Conservation (phyloP, 1,140 invertebrate species). For the Cheumatopsyche charites region DNA sequence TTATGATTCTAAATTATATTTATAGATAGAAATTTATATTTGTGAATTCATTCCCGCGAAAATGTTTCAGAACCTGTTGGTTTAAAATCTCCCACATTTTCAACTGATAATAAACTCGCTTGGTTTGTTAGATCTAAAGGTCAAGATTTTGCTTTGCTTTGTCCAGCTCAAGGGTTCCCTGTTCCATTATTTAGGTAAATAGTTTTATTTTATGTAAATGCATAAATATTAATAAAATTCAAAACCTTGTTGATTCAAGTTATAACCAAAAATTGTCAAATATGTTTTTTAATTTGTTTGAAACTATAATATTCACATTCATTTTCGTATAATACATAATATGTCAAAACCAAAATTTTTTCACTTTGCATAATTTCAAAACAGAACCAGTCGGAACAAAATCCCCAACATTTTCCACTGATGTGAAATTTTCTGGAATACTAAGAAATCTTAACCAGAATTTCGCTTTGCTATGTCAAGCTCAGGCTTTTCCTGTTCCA, state of each 20-base stretch:
- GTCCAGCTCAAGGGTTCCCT: constrained; percentile 73
- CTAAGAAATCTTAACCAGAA: constrained; percentile 61
- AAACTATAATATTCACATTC: constrained; percentile 39
- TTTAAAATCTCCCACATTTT: constrained; percentile 66
- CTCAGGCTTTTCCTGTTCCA: constrained; percentile 73
- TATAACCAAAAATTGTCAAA: too few species aligned
- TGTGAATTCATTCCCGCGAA: too few species aligned
- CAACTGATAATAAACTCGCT: constrained; percentile 67
- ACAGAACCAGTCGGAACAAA: constrained; percentile 76
- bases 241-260: neutral
- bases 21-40: too few species aligned
- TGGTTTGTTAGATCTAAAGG: constrained; percentile 62
- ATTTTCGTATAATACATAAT: constrained; percentile 35
- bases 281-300: neutral
- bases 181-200: constrained; percentile 76
- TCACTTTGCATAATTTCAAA: constrained; percentile 48
- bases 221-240: too few species aligned
- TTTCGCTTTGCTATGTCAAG: constrained; percentile 73
- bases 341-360: neutral
- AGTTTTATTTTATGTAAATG: neutral
- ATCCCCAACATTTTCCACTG: constrained; percentile 70
- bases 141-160: constrained; percentile 64
- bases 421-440: constrained; percentile 66
- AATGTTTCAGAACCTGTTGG: constrained; percentile 60
- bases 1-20: too few species aligned